These are phyloP conservation scores for Cryptus armator DNA, from an alignment of 2,888 invertebrate species.

Conservation along the genomic window DNA sequence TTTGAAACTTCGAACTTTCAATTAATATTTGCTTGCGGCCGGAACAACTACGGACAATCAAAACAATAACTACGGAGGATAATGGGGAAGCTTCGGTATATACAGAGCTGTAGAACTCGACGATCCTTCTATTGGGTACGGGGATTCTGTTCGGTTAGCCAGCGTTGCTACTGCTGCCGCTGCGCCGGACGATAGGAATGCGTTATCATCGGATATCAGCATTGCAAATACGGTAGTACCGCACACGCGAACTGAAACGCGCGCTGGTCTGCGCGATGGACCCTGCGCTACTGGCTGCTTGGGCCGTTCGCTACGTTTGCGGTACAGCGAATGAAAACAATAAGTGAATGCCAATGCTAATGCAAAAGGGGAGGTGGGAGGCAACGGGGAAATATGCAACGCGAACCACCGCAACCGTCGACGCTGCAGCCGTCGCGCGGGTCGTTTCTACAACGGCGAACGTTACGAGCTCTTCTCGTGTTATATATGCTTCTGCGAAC, in stretches of 20 bases:
- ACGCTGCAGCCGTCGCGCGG: slow-evolving; percentile 51
- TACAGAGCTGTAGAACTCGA: slow-evolving; percentile 23
- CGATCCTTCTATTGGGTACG: slow-evolving; percentile 33
- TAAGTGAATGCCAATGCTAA: slow-evolving; percentile 79
- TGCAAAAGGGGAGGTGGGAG: slow-evolving; percentile 63
- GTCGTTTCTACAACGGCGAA: slow-evolving; percentile 39
- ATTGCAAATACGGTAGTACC: slow-evolving; percentile 77
- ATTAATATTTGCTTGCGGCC: slow-evolving; percentile 73
- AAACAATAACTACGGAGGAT: slow-evolving; percentile 76
- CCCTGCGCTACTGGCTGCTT: slow-evolving; percentile 49
- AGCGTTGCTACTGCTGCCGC: slow-evolving; percentile 33
- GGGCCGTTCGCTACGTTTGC: slow-evolving; percentile 66
- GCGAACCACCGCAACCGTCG: slow-evolving; percentile 21
- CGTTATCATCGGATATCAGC: slow-evolving; percentile 80
- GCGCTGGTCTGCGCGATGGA: slow-evolving; percentile 60
- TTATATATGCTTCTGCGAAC: slow-evolving; percentile 47
- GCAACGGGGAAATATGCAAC: slow-evolving; percentile 67
- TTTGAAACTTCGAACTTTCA: slow-evolving; percentile 67
- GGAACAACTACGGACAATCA: slow-evolving; percentile 71
- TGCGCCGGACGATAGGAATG: slow-evolving; percentile 77
- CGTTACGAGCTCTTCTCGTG: slow-evolving; percentile 33
- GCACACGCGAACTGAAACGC: slow-evolving; percentile 70
- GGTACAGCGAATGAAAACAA: slow-evolving; percentile 78
- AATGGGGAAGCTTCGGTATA: slow-evolving; percentile 62
- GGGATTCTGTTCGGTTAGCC: slow-evolving; percentile 9